Evolutionary conservation across 1,140 invertebrate genomes (phyloP).

Genomic region (Tenebrio molitor): DNA sequence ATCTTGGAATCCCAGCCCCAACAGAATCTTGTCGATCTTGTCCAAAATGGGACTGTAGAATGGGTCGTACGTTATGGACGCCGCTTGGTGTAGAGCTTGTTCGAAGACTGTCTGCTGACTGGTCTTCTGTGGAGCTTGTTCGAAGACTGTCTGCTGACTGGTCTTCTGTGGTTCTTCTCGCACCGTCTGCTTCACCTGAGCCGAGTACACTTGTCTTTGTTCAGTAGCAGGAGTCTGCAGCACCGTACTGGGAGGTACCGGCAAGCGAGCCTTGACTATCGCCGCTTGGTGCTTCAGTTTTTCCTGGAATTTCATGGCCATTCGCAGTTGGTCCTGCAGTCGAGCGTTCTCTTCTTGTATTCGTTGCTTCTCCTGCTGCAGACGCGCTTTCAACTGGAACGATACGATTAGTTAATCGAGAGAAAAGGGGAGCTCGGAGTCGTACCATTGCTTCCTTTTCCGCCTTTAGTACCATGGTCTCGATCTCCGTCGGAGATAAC

Average conservation of each 20-base stretch:
- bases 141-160: background rate
- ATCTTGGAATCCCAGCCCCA: slow-evolving; percentile 75
- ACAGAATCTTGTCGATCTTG: slow-evolving; percentile 81
- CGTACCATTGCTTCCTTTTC: slow-evolving; percentile 72
- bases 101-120: slow-evolving; percentile 2
- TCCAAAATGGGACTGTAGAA: slow-evolving; percentile 85
- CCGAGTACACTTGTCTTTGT: slow-evolving; percentile 19
- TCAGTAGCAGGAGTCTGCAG: slow-evolving; percentile 43
- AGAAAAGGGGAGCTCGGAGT: background rate
- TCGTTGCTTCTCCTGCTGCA: slow-evolving; percentile 63
- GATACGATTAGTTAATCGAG: slow-evolving; percentile 36
- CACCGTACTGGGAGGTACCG: slow-evolving; percentile 23
- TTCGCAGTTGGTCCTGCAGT: slow-evolving; percentile 64
- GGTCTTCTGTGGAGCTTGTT: slow-evolving; percentile 7
- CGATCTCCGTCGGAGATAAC: slow-evolving; percentile 60
- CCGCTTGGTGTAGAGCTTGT: slow-evolving; percentile 52
- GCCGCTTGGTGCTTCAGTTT: slow-evolving; percentile 62
- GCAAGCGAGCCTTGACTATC: slow-evolving; percentile 25
- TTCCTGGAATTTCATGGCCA: slow-evolving; percentile 62
- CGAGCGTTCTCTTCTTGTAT: slow-evolving; percentile 63
- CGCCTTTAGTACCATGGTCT: slow-evolving; percentile 64
- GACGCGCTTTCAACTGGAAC: slow-evolving; percentile 63
- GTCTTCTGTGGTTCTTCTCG: slow-evolving; percentile 11
- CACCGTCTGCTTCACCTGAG: slow-evolving; percentile 7
- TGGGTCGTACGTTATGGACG: slow-evolving; percentile 70